A percentile compares a stretch with the other conserved stretches of the same genome.
phyloP scores from a whole-genome alignment of 2,113 vertebrate genomes.

The Mixornis gularis region DNA sequence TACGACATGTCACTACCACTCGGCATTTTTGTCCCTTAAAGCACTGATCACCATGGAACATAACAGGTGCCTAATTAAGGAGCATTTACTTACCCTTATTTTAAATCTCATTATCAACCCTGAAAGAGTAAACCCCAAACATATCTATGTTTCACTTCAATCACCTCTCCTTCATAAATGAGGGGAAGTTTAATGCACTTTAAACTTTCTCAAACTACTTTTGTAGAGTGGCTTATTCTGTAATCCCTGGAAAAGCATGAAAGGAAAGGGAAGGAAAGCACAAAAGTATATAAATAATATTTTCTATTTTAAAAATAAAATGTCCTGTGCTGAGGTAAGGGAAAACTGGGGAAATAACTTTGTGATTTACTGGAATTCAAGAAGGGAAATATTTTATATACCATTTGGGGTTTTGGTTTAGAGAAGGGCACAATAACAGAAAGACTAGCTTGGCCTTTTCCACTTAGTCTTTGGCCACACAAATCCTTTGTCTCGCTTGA shows the following conservation, averaged over 20 bases:
- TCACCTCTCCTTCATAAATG: neutral
- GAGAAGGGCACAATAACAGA: slow-evolving; percentile 14
- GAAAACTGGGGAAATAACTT: neutral
- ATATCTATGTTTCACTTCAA: neutral
- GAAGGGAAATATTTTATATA: neutral
- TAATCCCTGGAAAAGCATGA: neutral
- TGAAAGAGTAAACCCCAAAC: neutral
- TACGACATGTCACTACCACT: neutral
- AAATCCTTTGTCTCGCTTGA: slow-evolving; percentile 57
- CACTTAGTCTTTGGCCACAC: slow-evolving; percentile 53
- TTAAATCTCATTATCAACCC: neutral
- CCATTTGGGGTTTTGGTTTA: slow-evolving; percentile 10
- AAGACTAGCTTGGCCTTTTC: slow-evolving; percentile 41
- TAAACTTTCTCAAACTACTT: neutral
- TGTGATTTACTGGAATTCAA: neutral
- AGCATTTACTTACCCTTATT: neutral
- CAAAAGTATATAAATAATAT: neutral
- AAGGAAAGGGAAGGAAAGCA: neutral
- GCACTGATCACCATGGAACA: fast-evolving
- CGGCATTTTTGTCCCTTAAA: neutral
- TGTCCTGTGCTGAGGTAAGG: neutral
- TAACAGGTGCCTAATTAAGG: slow-evolving; percentile 16
- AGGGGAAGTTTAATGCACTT: neutral
- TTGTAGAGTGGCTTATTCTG: neutral
- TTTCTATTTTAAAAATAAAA: slow-evolving; percentile 6